Evolutionary conservation across 1,140 invertebrate genomes (phyloP), one percentile per base, ranked within the genome.

Genomic region (Drosophila sucinea): DNA sequence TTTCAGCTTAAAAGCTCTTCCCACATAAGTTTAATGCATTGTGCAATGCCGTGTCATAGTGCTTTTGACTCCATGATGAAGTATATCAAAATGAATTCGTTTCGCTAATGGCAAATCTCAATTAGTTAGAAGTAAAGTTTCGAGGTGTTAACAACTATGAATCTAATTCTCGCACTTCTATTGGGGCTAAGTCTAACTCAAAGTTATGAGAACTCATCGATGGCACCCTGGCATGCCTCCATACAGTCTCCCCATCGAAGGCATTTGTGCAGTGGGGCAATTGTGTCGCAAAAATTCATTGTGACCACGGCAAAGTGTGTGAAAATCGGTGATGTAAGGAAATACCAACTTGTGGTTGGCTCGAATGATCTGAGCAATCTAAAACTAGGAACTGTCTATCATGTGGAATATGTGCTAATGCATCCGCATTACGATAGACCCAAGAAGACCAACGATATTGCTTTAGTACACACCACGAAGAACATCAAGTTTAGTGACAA

Each of bases 241-340:
- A 62, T 69, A 56, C 33, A 41, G 8, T 4, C 35, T 3, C 10
- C 3, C 2, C 10, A 25, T 1, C 0, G 23, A 0, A 29, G 4
- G 0, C 60, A 62, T 55, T 25, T 27, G n/a, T 69, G 67, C 60
- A 62, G 58, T 23, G 67, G 67, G 1, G 67, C n/a, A 4, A 62
- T 69, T 3, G 4, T 69, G 0, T 29, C 6, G 1, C 4, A 33
- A 4, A 4, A 62, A 4, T 69, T 60, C 32, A 29, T 69, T 8
- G n/a, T 69, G 1, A 69, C 44, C 25, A 44, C 67, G 1, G 67
- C 67, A 0, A 8, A 17, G 8, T 69, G 67, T 8, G 4, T 62
- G 4, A 8, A 40, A 8, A 0, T 5, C 2, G 10, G 10, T 1
- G 10, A 61, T 27, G 2, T n/a, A 1, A 3, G 3, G 1, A 10